phyloP scores from a whole-genome alignment of 2,113 vertebrate species.

The Hymenochirus boettgeri region DNA sequence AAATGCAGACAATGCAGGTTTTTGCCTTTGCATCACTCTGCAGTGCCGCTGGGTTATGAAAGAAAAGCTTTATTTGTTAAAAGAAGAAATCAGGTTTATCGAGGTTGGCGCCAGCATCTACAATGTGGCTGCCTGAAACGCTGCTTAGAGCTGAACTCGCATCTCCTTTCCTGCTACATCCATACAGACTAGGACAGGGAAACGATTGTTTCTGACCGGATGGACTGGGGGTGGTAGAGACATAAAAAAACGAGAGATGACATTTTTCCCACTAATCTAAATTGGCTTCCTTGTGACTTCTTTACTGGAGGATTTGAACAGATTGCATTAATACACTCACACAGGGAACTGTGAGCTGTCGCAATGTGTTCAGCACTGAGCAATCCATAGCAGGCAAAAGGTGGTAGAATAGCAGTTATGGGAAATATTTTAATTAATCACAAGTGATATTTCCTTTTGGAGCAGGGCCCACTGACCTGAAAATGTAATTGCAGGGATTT shows the following conservation, averaged over 20 bases:
- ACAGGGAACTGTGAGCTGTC: slow-evolving; percentile 24
- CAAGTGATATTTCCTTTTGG: too few species aligned
- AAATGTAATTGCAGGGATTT: too few species aligned
- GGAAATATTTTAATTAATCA: too few species aligned
- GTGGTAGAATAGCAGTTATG: slow-evolving; percentile 5
- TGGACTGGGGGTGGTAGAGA: slow-evolving; percentile 35
- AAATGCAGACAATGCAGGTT: slow-evolving; percentile 25
- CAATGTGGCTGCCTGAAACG: slow-evolving; percentile 7
- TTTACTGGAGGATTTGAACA: slow-evolving; percentile 32
- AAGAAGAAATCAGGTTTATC: slow-evolving; percentile 31
- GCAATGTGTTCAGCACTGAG: slow-evolving; percentile 13
- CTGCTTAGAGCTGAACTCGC: slow-evolving; percentile 17
- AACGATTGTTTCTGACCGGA: slow-evolving; percentile 36
- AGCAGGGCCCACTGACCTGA: too few species aligned
- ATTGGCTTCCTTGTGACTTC: slow-evolving; percentile 13
- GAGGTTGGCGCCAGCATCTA: slow-evolving; percentile 28
- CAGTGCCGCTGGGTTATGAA: slow-evolving; percentile 12
- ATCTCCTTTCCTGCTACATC: slow-evolving; percentile 8
- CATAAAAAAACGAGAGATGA: slow-evolving; percentile 21
- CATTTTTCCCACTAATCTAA: slow-evolving; percentile 23
- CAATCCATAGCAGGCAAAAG: slow-evolving; percentile 22
- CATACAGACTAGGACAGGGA: slow-evolving; percentile 28
- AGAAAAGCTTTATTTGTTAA: slow-evolving; percentile 32
- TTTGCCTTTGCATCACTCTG: neutral
- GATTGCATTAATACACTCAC: slow-evolving; percentile 33